phyloP scores from a whole-genome alignment of 2,113 vertebrate species.

The Thermophis baileyi region DNA sequence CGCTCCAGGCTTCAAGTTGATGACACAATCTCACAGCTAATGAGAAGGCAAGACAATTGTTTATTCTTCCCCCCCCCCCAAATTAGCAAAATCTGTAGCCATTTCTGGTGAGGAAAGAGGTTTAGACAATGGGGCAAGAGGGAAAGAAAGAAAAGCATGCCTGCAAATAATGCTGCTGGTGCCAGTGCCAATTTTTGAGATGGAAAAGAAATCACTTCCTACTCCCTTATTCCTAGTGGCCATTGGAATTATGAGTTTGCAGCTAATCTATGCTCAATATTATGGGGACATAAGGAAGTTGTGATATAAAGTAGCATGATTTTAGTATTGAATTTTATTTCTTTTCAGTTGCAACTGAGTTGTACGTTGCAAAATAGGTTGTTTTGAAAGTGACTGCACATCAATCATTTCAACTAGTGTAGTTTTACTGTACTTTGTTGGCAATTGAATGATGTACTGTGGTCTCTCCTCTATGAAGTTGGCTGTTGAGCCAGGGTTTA shows the following conservation, averaged over 20 bases:
- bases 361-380: neutral
- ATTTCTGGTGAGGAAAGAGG: neutral
- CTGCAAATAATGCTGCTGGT: neutral
- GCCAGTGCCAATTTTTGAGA: neutral
- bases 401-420: neutral
- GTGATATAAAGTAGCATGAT: neutral
- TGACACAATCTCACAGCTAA: neutral
- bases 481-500: neutral
- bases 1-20: neutral
- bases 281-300: neutral
- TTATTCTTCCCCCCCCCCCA: neutral
- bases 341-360: neutral
- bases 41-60: neutral
- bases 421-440: neutral
- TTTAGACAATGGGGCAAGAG: neutral
- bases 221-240: neutral
- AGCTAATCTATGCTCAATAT: neutral
- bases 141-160: neutral
- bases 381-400: neutral
- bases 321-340: neutral
- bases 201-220: neutral
- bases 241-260: neutral
- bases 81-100: neutral
- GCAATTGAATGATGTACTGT: neutral
- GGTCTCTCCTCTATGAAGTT: neutral